Evolutionary conservation across 2,888 invertebrate genomes (phyloP).

Genomic region (Lithodes maja): DNA sequence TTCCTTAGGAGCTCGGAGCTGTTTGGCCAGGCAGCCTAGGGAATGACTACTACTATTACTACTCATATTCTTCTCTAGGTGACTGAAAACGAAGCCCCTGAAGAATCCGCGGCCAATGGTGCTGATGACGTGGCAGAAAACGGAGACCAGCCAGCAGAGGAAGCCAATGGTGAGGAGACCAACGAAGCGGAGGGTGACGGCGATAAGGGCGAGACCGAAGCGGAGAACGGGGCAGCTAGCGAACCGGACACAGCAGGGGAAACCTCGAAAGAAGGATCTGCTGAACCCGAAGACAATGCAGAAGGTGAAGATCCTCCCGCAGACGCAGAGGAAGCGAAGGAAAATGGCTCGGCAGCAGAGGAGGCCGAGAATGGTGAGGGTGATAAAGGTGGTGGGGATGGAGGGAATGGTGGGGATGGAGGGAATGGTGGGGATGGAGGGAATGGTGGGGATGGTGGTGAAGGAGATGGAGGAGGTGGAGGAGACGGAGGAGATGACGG

Average conservation of each 20-base stretch:
- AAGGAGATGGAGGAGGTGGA: no score
- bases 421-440: background rate
- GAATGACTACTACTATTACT: no score
- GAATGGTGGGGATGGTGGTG: background rate
- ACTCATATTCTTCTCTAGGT: no score
- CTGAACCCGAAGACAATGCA: background rate
- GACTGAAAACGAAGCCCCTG: background rate
- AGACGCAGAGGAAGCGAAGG: constrained; percentile 3
- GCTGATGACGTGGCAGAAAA: background rate
- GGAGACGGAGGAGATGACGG: no score
- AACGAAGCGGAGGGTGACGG: constrained; percentile 2
- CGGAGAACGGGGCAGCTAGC: background rate
- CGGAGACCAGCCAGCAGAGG: background rate
- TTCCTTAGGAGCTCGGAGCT: no score
- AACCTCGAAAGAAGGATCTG: background rate
- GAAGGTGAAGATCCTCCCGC: constrained; percentile 12
- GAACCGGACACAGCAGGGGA: constrained; percentile 1
- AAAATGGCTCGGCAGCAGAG: background rate
- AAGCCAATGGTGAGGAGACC: background rate
- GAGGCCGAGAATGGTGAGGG: constrained; percentile 6
- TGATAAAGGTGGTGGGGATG: background rate
- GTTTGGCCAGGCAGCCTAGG: no score
- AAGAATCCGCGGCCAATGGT: background rate
- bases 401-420: background rate
- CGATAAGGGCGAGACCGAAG: background rate